Conservation (phyloP, 2,113 vertebrate genomes). For the Bettongia penicillata region DNA sequence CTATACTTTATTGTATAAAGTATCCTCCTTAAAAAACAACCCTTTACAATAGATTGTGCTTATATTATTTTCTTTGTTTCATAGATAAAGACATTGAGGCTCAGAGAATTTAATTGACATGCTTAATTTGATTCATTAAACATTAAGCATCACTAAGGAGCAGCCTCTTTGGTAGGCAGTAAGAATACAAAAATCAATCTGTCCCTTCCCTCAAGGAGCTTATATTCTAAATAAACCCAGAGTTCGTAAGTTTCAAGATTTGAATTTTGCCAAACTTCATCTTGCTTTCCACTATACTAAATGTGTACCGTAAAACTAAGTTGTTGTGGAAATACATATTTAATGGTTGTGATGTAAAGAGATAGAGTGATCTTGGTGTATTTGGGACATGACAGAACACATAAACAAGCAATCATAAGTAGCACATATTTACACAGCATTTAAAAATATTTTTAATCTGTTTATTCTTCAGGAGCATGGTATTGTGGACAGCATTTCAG, state of each 20-base stretch:
- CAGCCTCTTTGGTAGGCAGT: background rate
- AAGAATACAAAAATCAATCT: background rate
- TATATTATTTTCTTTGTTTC: background rate
- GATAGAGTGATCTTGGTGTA: background rate
- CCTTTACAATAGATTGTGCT: background rate
- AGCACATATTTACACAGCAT: background rate
- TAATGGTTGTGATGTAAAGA: background rate
- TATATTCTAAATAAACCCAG: background rate
- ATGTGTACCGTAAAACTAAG: background rate
- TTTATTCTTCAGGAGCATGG: background rate
- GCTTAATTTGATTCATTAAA: background rate
- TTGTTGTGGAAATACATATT: background rate
- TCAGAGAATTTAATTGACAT: background rate
- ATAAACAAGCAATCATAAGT: background rate
- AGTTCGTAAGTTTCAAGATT: background rate
- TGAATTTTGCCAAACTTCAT: background rate
- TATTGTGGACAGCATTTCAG: background rate
- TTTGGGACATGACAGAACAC: background rate
- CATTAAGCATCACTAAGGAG: background rate
- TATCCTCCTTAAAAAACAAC: background rate
- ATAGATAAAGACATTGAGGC: background rate
- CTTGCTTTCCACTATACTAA: background rate
- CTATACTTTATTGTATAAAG: background rate
- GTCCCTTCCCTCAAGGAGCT: background rate
- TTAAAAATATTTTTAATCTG: background rate